Base-by-base conservation (phyloP, 2,113 vertebrate species). In the Lophochroa leadbeateri region DNA sequence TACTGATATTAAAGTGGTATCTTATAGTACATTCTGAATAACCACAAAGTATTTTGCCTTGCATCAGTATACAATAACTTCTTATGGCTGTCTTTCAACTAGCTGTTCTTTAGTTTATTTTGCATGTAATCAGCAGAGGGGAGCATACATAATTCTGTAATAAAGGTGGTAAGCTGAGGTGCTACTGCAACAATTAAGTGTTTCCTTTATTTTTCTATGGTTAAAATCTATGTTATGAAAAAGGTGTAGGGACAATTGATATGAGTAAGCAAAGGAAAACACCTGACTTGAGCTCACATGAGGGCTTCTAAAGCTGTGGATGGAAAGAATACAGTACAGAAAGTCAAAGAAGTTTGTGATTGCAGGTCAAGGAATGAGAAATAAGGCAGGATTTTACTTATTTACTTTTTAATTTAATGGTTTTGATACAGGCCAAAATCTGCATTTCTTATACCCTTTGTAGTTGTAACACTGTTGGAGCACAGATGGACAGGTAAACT, bases 261-360 rank as follows among this genome's bases (percentile, higher is more conserved):
- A n/a, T 1, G 17, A 63, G 25, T 55, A 79, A 64, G 33, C 33
- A 37, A 71, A 68, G 35, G 24, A 70, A 49, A 72, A 82, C 3
- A 8, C 7, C 16, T 80, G 41, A 49, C 65, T 61, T 70, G 41
- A 0, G 0, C 25, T 85, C 13, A 28, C 6, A 2, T 41, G 12
- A 16, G 44, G 17, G 6, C 9, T 90, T 80, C 21, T 76, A 74
- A 86, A 83, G 25, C 71, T 86, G 29, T 52, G 43, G 35, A 19
- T 67, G 17, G 57, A 60, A 65, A 88, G 13, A 91, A 60, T 33
- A 24, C 13, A 28, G 25, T 72, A 33, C 13, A 63, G 33, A 27
- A 86, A 78, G 44, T 46, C 21, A 27, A 74, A 20, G 1, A 35
- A 46, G 9, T 57, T 83, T 79, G 39, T 82, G 53, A 35, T 20